A percentile compares a stretch with the other conserved stretches of the same genome.
These are phyloP conservation scores for Iguana delicatissima DNA, from an alignment of 2,797 vertebrate species.

Conservation along the genomic window DNA sequence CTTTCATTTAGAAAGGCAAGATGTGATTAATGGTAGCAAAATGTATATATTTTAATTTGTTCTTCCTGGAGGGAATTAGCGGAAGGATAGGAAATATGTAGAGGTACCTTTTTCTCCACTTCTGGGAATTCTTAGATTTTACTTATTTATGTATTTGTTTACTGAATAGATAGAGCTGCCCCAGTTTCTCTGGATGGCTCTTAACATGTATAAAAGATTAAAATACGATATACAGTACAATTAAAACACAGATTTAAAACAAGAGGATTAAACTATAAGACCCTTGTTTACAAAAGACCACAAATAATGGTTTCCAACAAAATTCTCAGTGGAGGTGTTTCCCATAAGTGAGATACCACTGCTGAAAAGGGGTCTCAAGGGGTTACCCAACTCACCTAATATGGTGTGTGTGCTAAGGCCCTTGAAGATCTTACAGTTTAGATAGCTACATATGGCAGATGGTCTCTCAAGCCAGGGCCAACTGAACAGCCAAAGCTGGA, in stretches of 20 bases:
- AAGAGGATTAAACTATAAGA: not conserved
- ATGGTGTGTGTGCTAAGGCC: not conserved
- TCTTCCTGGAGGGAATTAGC: not conserved
- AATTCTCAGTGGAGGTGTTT: not conserved
- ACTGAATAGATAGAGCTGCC: not conserved
- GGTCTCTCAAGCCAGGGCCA: too few relatives aligned
- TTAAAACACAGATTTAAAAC: not conserved
- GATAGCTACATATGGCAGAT: not conserved
- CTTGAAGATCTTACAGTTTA: not conserved
- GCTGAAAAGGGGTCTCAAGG: not conserved
- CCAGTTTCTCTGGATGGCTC: not conserved
- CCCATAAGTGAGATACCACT: not conserved
- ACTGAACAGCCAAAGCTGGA: too few relatives aligned
- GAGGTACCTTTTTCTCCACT: not conserved
- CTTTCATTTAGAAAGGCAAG: not conserved
- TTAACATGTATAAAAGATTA: not conserved
- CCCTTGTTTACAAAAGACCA: not conserved
- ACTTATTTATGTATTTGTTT: not conserved
- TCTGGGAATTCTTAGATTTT: not conserved
- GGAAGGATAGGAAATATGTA: not conserved
- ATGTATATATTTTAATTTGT: not conserved
- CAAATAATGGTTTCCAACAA: not conserved
- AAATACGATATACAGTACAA: not conserved
- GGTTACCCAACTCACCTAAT: not conserved
- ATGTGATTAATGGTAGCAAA: slow-evolving; percentile 3